Base-by-base conservation (phyloP, 2,888 invertebrate genomes). In the Electrophaes corylata region DNA sequence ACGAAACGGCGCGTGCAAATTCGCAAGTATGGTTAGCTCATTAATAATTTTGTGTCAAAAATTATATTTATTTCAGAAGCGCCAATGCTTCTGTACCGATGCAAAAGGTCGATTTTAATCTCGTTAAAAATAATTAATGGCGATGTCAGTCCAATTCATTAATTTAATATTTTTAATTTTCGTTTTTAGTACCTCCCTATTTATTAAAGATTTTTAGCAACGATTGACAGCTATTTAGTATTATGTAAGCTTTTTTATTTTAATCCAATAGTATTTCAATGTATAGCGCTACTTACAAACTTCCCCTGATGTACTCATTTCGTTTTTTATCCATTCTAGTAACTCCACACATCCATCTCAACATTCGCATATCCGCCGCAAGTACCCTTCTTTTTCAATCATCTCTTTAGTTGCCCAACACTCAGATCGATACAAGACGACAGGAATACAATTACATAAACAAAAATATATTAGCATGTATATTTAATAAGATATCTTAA, bases 51-150 rank as follows among this genome's bases (percentile, higher is more conserved):
- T 10, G n/a, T n/a, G n/a, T 29, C 6, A 29, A 1, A 29, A 29
- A 29, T 29, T 2, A 2, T 29, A 29, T 16, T 16, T 37, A 8
- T 16, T 49, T 31, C 29, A 19, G 50, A 51, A 43, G 41, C 23
- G 11, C 11, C 58, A 45, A 46, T 46, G 23, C 41, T 43, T 64
- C 62, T 59, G 40, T 48, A 60, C 65, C 57, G 61, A 16, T 52
- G 61, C 62, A 55, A 60, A 55, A 59, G 44, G 58, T 61, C 49
- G 64, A 68, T 65, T 45, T 57, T 54, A 62, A 64, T 64, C 62
- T 60, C 16, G 45, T 49, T 19, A 54, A 54, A 46, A 40, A 44
- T 65, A 64, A 71, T 67, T 50, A 70, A 67, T 70, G 57, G 65
- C 57, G 63, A 64, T 50, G 61, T 63, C 54, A 11, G 47, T 39